Conservation (phyloP, 2,888 invertebrate genomes). For the Cryptosula pallasiana region DNA sequence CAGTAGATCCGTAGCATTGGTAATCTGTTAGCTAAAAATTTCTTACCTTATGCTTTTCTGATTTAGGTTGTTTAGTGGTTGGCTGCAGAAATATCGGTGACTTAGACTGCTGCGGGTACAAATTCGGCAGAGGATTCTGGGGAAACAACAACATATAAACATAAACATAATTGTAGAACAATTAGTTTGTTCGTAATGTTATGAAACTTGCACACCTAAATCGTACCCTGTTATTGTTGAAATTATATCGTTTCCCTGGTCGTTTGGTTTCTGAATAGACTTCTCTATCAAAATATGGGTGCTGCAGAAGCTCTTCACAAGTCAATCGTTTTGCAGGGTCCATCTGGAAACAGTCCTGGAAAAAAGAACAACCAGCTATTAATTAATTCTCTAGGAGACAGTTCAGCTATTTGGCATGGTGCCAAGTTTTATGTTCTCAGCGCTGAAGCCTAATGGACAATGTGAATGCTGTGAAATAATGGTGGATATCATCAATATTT, state of each 20-base stretch:
- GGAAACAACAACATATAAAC: neutral
- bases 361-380: too few relatives aligned
- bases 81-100: slow-evolving; percentile 17
- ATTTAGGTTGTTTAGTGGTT: neutral
- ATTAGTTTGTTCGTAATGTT: neutral
- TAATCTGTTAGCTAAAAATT: too few relatives aligned
- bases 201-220: neutral
- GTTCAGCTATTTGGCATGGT: too few relatives aligned
- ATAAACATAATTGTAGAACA: too few relatives aligned
- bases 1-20: too few relatives aligned
- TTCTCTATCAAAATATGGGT: slow-evolving; percentile 74
- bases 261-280: slow-evolving; percentile 30
- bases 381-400: too few relatives aligned
- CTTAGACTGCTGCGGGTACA: slow-evolving; percentile 22
- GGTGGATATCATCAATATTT: too few relatives aligned
- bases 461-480: too few relatives aligned
- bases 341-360: slow-evolving; percentile 79
- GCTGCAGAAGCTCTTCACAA: slow-evolving; percentile 81
- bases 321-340: slow-evolving; percentile 87
- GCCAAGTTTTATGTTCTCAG: too few relatives aligned
- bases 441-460: too few relatives aligned
- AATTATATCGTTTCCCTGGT: neutral
- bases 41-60: slow-evolving; percentile 7
- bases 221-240: neutral
- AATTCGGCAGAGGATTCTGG: slow-evolving; percentile 12